Base-by-base conservation (phyloP, 2,888 invertebrate species). In the Ecdyonurus torrentis region DNA sequence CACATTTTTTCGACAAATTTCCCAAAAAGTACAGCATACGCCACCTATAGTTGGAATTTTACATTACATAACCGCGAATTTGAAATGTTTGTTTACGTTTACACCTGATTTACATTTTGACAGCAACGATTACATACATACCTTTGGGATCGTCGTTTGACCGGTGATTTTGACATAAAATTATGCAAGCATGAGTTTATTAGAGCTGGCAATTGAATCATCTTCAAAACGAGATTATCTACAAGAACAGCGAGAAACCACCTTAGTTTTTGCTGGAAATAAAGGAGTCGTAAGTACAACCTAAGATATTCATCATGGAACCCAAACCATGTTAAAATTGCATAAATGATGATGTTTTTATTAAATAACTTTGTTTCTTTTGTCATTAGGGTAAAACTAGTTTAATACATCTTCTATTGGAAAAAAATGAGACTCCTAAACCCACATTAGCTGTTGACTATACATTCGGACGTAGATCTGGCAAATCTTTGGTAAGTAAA, bases 381-480 rank as follows among this genome's bases (percentile, higher is more conserved):
- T 66, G 61, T 67, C 74, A 73, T 61, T 69, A 87, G 87, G 92
- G 92, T 0, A 92, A 92, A 77, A 84, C 91, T 0, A 85, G 86
- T 18, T 78, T 89, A 61, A 79, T 91, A n/a, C 79, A 86, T 70
- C 78, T 82, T 67, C 89, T 91, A 74, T 78, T 92, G 63, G 91
- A 92, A 66, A 85, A 86, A 71, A 84, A 83, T 63, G 91, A 91
- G 68, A 74, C 76, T 22, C 76, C 81, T 1, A 86, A 86, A 68
- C 86, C 90, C 60, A 92, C 93, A 0, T 77, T 91, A 61, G 90
- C 90, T 0, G 75, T 94, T 69, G 93, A 94, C 71, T 95, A 93
- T 73, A 87, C 86, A 10, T 94, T 86, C 75, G 91, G 87, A 0
- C 81, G 91, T 69, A 84, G 85, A 74, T 79, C 81, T 20, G 80